Percentiles rank a stretch among this genome's conserved stretches.
Conservation (phyloP, 1,140 invertebrate genomes). For the Telenomus remus region DNA sequence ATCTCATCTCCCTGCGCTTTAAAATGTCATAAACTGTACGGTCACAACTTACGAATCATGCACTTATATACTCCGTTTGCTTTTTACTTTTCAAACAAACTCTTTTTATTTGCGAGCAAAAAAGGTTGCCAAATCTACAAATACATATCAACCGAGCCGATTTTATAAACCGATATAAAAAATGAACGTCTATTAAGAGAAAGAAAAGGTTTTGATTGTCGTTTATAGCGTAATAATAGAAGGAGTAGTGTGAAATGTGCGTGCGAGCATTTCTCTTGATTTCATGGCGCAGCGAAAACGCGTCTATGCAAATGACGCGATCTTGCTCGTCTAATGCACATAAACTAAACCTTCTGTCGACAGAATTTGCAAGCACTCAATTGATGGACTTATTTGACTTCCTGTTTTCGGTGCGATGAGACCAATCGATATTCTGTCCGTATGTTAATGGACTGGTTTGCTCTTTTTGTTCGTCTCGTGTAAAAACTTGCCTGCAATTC, state of each 20-base stretch:
- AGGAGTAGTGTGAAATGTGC: neutral
- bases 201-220: no score
- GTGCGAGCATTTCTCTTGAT: neutral
- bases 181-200: neutral
- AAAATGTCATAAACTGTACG: no score
- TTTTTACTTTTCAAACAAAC: no score
- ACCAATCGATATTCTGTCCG: slow-evolving; percentile 24
- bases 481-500: slow-evolving; percentile 48
- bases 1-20: no score
- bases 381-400: slow-evolving; percentile 31
- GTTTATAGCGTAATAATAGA: neutral
- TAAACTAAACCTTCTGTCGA: no score
- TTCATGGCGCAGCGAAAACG: slow-evolving; percentile 11
- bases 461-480: slow-evolving; percentile 33
- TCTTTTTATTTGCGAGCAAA: no score
- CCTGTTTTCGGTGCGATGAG: slow-evolving; percentile 23
- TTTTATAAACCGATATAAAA: neutral
- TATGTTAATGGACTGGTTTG: slow-evolving; percentile 36
- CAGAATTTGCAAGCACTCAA: neutral
- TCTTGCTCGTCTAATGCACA: slow-evolving; percentile 7
- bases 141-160: no score
- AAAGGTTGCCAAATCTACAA: no score
- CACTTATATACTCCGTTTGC: no score
- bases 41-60: no score
- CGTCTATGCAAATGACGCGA: slow-evolving; percentile 15